These are phyloP conservation scores for Thaumatotibia leucotreta DNA, from an alignment of 1,140 invertebrate genomes.

Conservation along the genomic window DNA sequence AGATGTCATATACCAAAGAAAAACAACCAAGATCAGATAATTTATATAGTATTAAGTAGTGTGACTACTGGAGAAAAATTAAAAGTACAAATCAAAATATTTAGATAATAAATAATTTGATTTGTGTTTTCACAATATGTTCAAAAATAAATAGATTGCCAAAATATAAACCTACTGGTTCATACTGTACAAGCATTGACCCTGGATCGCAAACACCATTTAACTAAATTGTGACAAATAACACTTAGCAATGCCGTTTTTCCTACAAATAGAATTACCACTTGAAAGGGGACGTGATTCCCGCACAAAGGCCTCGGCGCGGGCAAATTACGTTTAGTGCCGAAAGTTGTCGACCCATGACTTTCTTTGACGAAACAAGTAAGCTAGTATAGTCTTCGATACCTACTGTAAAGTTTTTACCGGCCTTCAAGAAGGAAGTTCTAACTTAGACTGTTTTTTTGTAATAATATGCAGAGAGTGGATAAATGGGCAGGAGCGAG, in stretches of 20 bases:
- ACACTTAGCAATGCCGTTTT: neutral
- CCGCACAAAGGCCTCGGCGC: neutral
- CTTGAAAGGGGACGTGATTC: neutral
- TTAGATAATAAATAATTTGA: too few species aligned
- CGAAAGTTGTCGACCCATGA: slow-evolving; percentile 11
- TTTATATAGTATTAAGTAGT: too few species aligned
- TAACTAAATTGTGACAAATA: neutral
- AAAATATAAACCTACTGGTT: neutral
- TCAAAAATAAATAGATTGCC: neutral
- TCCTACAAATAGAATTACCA: slow-evolving; percentile 1
- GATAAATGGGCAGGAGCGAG: too few species aligned
- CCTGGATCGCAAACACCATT: neutral
- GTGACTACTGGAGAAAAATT: too few species aligned
- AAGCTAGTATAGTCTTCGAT: neutral
- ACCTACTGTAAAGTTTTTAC: neutral
- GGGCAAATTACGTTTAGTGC: neutral
- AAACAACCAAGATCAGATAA: too few species aligned
- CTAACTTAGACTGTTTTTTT: too few species aligned
- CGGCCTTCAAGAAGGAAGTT: neutral
- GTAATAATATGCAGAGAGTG: too few species aligned
- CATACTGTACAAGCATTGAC: neutral
- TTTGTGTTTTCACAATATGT: too few species aligned
- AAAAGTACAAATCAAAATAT: too few species aligned
- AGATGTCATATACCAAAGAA: too few species aligned
- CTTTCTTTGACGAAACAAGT: slow-evolving; percentile 4